These are phyloP conservation scores for Bombus sibiricus DNA, from an alignment of 1,140 invertebrate species.

Conservation along the genomic window DNA sequence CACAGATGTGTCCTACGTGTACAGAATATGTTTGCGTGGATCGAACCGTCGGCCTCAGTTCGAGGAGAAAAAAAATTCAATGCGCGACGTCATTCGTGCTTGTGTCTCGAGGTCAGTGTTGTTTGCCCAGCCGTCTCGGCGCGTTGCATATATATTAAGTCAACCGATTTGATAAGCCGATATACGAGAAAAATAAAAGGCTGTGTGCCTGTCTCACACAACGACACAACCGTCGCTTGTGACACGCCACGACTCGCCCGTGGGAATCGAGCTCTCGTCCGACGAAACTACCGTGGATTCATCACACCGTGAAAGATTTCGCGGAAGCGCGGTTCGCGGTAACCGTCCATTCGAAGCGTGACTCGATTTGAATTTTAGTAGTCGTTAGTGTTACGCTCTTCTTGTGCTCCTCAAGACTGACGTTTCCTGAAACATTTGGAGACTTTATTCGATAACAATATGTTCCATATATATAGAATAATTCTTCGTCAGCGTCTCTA, in stretches of 20 bases:
- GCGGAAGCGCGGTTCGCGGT: constrained; percentile 38
- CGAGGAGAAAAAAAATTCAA: neutral
- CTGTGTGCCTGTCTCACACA: neutral
- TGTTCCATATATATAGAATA: neutral
- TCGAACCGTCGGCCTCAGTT: neutral
- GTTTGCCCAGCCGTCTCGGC: constrained; percentile 50
- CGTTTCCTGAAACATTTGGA: too few species aligned
- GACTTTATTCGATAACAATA: neutral
- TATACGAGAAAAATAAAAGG: constrained; percentile 12
- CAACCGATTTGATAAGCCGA: constrained; percentile 7
- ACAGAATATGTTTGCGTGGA: neutral
- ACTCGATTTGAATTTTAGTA: constrained; percentile 5
- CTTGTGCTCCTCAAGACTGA: too few species aligned
- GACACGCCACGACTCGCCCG: neutral
- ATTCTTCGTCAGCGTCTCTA: neutral
- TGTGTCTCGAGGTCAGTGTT: constrained; percentile 49
- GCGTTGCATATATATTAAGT: constrained; percentile 9
- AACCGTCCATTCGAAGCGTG: neutral
- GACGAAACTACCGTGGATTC: constrained; percentile 26
- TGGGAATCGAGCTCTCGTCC: constrained; percentile 9
- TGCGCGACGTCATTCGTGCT: constrained; percentile 15
- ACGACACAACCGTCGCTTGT: neutral
- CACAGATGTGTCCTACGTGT: neutral
- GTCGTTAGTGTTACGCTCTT: neutral
- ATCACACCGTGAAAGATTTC: constrained; percentile 43